A percentile compares a stretch with the other conserved stretches of the same genome.
Evolutionary conservation across 1,140 invertebrate species (phyloP).

Genomic region (Pogonomyrmex californicus): DNA sequence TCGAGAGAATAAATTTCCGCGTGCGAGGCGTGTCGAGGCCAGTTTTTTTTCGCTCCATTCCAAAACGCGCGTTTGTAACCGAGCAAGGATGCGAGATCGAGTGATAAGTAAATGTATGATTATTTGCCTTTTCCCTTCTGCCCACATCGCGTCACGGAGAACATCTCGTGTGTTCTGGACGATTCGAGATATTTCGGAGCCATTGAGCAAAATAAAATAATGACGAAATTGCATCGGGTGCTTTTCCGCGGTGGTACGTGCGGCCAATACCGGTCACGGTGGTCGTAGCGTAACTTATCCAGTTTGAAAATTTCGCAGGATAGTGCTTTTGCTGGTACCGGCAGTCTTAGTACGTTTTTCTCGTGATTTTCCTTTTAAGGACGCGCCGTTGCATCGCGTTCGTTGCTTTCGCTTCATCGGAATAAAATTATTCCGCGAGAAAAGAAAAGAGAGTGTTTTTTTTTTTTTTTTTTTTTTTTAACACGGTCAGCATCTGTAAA

Average conservation of each 20-base stretch:
- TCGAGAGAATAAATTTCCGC: conserved; percentile 6
- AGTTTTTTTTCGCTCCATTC: conserved; percentile 7
- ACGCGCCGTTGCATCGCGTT: conserved; percentile 3
- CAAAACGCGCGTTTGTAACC: not conserved
- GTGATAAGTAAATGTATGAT: conserved; percentile 47
- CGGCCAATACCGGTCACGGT: conserved; percentile 31
- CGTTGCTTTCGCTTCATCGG: conserved; percentile 1
- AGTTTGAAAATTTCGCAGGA: conserved; percentile 68
- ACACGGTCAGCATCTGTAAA: not conserved
- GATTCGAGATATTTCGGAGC: conserved; percentile 61
- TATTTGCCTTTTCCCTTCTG: conserved; percentile 33
- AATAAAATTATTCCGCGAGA: not conserved
- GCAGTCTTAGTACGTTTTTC: conserved; percentile 66
- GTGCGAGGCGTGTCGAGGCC: not conserved
- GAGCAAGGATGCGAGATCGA: conserved; percentile 50
- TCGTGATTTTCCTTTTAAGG: conserved; percentile 63
- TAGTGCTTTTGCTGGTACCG: conserved; percentile 75
- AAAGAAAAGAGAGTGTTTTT: not conserved
- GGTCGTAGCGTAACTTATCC: conserved; percentile 61
- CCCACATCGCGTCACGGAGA: not conserved
- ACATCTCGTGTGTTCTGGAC: conserved; percentile 26
- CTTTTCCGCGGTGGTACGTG: conserved; percentile 46
- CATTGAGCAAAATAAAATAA: conserved; percentile 69
- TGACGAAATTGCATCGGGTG: conserved; percentile 63
- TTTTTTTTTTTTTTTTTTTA: not conserved